Percentiles rank a stretch among this genome's conserved stretches.
Conservation (phyloP, 2,888 invertebrate genomes). For the Parthenolecanium corni region DNA sequence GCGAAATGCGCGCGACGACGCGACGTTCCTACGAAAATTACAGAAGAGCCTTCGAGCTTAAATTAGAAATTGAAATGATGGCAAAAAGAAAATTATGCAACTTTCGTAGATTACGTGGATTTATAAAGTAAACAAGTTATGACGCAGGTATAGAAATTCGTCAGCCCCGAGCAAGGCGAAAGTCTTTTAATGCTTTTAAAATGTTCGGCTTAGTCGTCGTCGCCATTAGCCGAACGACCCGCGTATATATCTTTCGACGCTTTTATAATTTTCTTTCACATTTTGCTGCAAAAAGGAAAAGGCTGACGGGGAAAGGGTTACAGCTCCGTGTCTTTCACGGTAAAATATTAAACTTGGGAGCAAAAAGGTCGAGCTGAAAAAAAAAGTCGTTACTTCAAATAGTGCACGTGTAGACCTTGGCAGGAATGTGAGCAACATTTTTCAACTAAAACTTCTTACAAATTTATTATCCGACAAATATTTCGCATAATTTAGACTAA, state of each 20-base stretch:
- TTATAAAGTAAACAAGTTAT: conserved; percentile 17
- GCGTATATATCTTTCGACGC: no score
- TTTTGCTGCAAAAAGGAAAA: no score
- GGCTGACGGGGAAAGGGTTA: background rate
- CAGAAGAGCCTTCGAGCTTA: conserved; percentile 15
- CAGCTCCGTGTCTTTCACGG: background rate
- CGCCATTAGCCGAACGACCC: no score
- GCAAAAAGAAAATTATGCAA: conserved; percentile 26
- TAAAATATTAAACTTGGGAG: background rate
- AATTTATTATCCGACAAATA: no score
- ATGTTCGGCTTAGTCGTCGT: no score
- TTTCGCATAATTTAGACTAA: no score
- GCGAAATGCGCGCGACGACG: background rate
- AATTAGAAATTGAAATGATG: conserved; percentile 24
- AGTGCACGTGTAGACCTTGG: background rate
- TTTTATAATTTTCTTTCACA: no score
- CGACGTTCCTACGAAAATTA: background rate
- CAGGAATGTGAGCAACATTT: no score
- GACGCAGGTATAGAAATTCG: conserved; percentile 2
- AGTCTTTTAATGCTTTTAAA: background rate
- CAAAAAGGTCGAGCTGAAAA: background rate
- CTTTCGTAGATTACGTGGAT: conserved; percentile 5
- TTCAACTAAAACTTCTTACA: no score
- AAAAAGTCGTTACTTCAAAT: background rate
- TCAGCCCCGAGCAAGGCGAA: background rate